Conservation (phyloP, 2,888 invertebrate genomes). For the Microctonus hyperodae region DNA sequence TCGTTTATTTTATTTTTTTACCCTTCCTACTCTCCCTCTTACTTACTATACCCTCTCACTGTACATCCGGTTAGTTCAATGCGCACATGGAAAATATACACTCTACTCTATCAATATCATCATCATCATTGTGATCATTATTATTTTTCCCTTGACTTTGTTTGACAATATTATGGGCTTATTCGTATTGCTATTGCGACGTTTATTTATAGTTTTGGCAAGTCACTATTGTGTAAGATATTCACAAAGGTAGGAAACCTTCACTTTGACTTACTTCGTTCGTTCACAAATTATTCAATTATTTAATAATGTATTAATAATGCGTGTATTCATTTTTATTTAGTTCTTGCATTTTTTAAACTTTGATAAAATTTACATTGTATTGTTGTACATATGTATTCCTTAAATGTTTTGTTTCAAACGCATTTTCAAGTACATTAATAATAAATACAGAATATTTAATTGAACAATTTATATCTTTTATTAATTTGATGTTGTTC, state of each 20-base stretch:
- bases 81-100: not conserved
- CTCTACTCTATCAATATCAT: constrained; percentile 7
- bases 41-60: constrained; percentile 37
- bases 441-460: no score
- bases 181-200: not conserved
- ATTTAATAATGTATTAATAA: not conserved
- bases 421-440: not conserved
- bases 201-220: not conserved
- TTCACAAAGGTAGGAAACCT: not conserved
- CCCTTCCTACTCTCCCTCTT: constrained; percentile 31
- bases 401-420: not conserved
- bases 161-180: not conserved
- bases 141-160: not conserved
- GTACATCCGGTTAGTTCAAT: not conserved
- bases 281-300: not conserved
- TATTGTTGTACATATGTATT: not conserved
- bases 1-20: constrained; percentile 36
- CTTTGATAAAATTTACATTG: not conserved
- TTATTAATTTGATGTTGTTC: no score
- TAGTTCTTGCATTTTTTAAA: not conserved
- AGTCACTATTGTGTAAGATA: not conserved
- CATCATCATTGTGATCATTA: no score
- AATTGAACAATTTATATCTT: no score
- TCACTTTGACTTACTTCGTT: not conserved
- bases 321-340: not conserved